Percentiles rank a stretch among this genome's conserved stretches.
Evolutionary conservation across 2,888 invertebrate species (phyloP).

Genomic region (Epsilonema sp.): DNA sequence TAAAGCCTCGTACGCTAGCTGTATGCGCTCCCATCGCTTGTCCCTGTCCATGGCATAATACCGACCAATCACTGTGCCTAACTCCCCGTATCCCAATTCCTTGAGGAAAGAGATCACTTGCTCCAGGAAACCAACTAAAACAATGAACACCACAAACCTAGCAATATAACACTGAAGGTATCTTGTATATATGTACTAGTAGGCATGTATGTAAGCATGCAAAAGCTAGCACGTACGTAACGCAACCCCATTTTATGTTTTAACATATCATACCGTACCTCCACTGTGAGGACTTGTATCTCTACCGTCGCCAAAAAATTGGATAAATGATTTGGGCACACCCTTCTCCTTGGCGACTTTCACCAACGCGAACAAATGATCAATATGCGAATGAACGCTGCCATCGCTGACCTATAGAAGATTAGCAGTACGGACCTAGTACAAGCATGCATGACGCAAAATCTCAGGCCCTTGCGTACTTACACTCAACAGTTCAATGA

Average conservation of each 20-base stretch:
- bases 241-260: too few relatives aligned
- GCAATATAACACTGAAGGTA: too few relatives aligned
- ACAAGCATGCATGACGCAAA: too few relatives aligned
- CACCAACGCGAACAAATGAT: slow-evolving; percentile 31
- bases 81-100: slow-evolving; percentile 21
- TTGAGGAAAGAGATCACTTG: slow-evolving; percentile 23
- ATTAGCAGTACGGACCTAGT: too few relatives aligned
- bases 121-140: slow-evolving; percentile 22
- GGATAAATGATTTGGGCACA: slow-evolving; percentile 32
- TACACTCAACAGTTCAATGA: too few relatives aligned
- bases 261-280: too few relatives aligned
- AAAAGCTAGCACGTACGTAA: too few relatives aligned
- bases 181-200: too few relatives aligned
- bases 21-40: slow-evolving; percentile 25
- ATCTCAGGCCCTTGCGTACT: too few relatives aligned
- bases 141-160: too few relatives aligned
- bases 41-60: slow-evolving; percentile 36
- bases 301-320: slow-evolving; percentile 33
- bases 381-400: slow-evolving; percentile 34
- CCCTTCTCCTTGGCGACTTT: slow-evolving; percentile 29
- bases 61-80: slow-evolving; percentile 31
- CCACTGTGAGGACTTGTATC: slow-evolving; percentile 33
- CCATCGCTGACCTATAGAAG: slow-evolving; percentile 30
- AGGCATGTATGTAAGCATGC: too few relatives aligned
- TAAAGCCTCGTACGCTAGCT: slow-evolving; percentile 33